Conservation (phyloP, 1,140 invertebrate species). For the Eubasilissa regina region DNA sequence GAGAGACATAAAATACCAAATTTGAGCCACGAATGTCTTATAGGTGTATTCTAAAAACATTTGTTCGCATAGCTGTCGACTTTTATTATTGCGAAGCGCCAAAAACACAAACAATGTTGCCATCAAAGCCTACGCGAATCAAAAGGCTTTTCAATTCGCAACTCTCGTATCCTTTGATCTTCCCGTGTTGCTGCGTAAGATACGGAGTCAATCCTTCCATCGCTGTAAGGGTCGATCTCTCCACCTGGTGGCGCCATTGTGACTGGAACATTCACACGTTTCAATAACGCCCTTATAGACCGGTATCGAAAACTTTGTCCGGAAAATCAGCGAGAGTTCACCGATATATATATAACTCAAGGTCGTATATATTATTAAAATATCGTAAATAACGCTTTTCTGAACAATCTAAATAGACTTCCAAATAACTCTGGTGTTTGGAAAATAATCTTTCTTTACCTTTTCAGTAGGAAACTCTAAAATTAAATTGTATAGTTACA, state of each 20-base stretch:
- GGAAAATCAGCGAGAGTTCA: not conserved
- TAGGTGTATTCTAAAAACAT: slow-evolving; percentile 21
- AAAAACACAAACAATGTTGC: slow-evolving; percentile 52
- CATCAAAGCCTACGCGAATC: slow-evolving; percentile 53
- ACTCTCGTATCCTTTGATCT: slow-evolving; percentile 50
- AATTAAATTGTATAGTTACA: no score
- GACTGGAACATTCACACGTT: not conserved
- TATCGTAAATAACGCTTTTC: no score
- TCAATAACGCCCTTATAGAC: not conserved
- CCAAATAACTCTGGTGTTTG: no score
- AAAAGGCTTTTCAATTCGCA: slow-evolving; percentile 57
- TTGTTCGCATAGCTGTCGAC: slow-evolving; percentile 49
- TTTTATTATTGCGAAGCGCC: slow-evolving; percentile 53
- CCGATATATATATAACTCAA: not conserved
- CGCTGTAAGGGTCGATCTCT: slow-evolving; percentile 21
- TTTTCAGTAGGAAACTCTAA: no score
- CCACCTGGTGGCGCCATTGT: not conserved
- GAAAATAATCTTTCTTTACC: no score
- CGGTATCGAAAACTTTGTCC: not conserved
- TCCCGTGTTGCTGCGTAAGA: slow-evolving; percentile 32
- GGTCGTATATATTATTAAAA: not conserved
- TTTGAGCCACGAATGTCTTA: no score
- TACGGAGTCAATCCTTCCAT: slow-evolving; percentile 35
- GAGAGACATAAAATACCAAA: no score
- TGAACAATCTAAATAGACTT: no score